Evolutionary conservation across 2,888 invertebrate genomes (phyloP).

Genomic region (Toxonevra muliebris): DNA sequence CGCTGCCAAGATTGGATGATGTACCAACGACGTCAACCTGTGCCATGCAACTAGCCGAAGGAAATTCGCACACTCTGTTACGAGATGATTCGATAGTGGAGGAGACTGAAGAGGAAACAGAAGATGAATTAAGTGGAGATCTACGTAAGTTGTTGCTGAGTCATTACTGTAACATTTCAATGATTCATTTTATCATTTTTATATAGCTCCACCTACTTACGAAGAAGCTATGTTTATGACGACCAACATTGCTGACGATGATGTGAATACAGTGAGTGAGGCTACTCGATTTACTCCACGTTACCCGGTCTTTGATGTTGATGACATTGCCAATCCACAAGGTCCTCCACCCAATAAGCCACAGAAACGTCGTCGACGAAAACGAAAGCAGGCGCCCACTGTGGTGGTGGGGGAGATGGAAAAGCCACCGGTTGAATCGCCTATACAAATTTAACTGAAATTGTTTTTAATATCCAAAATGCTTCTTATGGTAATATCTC

Average conservation of each 20-base stretch:
- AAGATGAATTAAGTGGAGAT: conserved; percentile 47
- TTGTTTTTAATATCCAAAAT: not conserved
- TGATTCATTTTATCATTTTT: not conserved
- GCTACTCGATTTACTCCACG: conserved; percentile 57
- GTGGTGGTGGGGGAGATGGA: conserved; percentile 30
- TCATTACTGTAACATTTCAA: not conserved
- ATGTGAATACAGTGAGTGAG: conserved; percentile 53
- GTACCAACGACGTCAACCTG: conserved; percentile 54
- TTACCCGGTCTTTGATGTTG: conserved; percentile 62
- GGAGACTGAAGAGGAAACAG: conserved; percentile 43
- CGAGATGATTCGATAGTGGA: conserved; percentile 47
- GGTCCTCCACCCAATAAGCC: conserved; percentile 54
- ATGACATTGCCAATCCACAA: conserved; percentile 40
- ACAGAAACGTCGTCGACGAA: conserved; percentile 42
- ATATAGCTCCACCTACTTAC: conserved; percentile 62
- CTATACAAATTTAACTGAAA: conserved; percentile 46
- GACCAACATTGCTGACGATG: conserved; percentile 57
- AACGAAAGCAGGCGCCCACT: not conserved
- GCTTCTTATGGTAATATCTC: not conserved
- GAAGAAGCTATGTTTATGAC: conserved; percentile 63
- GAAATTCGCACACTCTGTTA: conserved; percentile 38
- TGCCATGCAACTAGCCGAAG: conserved; percentile 45
- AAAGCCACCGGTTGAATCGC: conserved; percentile 46
- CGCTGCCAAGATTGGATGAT: conserved; percentile 50
- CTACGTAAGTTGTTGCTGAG: too few relatives aligned